Conservation (phyloP, 1,140 invertebrate species). For the Aricia agestis region DNA sequence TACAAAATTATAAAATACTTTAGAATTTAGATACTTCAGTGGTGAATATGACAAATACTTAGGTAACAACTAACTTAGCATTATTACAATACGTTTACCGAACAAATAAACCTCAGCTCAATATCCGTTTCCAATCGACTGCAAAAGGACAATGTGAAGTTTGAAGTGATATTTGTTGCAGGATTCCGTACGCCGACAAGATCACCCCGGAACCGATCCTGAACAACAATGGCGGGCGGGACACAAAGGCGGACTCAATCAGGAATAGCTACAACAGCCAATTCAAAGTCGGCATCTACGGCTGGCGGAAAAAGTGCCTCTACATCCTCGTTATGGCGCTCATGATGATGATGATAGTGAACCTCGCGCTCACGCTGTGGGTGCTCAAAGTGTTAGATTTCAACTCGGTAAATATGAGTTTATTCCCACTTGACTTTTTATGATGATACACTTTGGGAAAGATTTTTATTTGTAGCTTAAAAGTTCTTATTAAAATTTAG, state of each 20-base stretch:
- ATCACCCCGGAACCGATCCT: conserved; percentile 70
- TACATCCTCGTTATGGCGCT: conserved; percentile 90
- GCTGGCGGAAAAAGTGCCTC: conserved; percentile 96
- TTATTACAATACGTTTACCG: not conserved
- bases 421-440: no score
- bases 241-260: conserved; percentile 71
- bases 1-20: no score
- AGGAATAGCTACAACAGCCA: conserved; percentile 77
- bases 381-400: conserved; percentile 97
- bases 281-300: conserved; percentile 93
- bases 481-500: no score
- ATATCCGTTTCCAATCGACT: not conserved
- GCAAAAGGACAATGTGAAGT: conserved; percentile 29
- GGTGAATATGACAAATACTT: no score
- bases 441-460: no score
- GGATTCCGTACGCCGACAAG: conserved; percentile 74
- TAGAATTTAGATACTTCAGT: no score
- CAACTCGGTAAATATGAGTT: conserved; percentile 86
- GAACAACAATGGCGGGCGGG: conserved; percentile 64
- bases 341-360: conserved; percentile 93
- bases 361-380: conserved; percentile 96
- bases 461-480: no score
- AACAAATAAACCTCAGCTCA: not conserved
- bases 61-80: no score
- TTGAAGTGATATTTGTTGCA: conserved; percentile 55